Base-by-base conservation (phyloP, 2,113 vertebrate species). In the Probosciger aterrimus region DNA sequence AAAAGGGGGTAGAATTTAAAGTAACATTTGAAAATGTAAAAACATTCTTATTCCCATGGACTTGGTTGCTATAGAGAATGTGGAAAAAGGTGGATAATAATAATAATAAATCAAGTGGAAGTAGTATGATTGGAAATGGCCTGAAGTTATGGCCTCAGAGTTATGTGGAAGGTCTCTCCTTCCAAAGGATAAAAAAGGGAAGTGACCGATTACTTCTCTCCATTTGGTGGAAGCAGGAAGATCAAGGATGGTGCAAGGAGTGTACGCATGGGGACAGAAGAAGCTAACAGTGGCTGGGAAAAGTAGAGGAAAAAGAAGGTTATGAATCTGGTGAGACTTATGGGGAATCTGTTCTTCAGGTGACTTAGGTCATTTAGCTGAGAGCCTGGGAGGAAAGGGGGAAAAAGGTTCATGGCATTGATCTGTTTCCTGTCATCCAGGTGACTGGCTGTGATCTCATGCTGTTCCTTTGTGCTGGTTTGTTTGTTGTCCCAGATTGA, bases 1-100 rank as follows among this genome's bases (percentile, higher is more conserved):
- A 53, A n/a, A 62, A 30, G 62, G 18, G 10, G 11, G 16, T 70
- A 83, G 78, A 85, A 76, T 90, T 70, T 63, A 76, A 23, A 82
- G 33, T 88, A 90, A 88, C 27, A 16, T 65, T 86, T 79, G 62
- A 74, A 95, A 85, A n/a, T 18, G 31, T 55, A 27, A 73, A 78
- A 74, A 6, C 9, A 7, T 49, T 86, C 47, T 95, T 80, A 44
- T 37, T 91, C 25, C 57, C 9, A 3, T 47, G 50, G 60, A 37
- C 30, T 77, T 60, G 30, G 8, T 67, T 86, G 13, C 68, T 84
- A 0, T 43, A 83, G 75, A 59, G 47, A 78, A 28, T 52, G 77
- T 35, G 55, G 50, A 52, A 86, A 64, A 69, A 35, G 18, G 5
- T 64, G 47, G 86, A 47, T 22, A 83, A 41, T 14, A 59, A 59